phyloP scores from a whole-genome alignment of 1,140 invertebrate species.

The Drosophila quadrilineata region DNA sequence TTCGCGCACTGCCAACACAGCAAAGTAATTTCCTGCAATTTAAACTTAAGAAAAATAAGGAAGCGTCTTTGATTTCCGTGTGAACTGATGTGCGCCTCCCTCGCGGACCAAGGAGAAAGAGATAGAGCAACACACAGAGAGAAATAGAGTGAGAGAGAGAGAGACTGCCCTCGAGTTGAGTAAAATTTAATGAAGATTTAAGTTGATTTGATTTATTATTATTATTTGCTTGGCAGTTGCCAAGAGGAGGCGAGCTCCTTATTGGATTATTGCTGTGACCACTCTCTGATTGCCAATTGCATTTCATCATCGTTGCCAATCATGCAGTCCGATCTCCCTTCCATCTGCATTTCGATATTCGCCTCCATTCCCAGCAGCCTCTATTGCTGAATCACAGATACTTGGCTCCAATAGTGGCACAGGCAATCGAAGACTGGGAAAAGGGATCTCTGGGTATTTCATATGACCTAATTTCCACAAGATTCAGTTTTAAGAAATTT shows the following conservation, averaged over 20 bases:
- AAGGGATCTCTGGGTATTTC: too few species aligned
- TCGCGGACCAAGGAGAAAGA: not conserved
- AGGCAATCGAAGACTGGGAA: too few species aligned
- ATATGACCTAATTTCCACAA: too few species aligned
- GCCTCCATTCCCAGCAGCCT: too few species aligned
- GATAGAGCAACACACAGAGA: not conserved
- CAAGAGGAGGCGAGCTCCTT: slow-evolving; percentile 1
- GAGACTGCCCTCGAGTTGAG: not conserved
- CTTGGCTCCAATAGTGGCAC: too few species aligned
- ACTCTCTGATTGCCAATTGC: slow-evolving; percentile 18
- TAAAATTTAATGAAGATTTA: slow-evolving; percentile 55
- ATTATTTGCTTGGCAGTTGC: slow-evolving; percentile 33
- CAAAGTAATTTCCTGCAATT: slow-evolving; percentile 80
- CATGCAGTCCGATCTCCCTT: not conserved
- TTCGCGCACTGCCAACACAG: slow-evolving; percentile 40
- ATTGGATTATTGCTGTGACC: slow-evolving; percentile 26
- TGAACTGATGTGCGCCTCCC: slow-evolving; percentile 56
- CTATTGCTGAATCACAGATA: too few species aligned
- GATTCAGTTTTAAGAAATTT: too few species aligned
- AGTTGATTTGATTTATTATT: slow-evolving; percentile 75
- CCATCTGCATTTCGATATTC: too few species aligned
- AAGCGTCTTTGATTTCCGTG: slow-evolving; percentile 79
- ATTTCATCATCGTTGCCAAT: slow-evolving; percentile 1
- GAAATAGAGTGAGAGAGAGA: not conserved
- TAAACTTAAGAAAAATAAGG: slow-evolving; percentile 80